Base-by-base conservation (phyloP, 2,888 invertebrate genomes). In the Cryptophagus acutangulus region DNA sequence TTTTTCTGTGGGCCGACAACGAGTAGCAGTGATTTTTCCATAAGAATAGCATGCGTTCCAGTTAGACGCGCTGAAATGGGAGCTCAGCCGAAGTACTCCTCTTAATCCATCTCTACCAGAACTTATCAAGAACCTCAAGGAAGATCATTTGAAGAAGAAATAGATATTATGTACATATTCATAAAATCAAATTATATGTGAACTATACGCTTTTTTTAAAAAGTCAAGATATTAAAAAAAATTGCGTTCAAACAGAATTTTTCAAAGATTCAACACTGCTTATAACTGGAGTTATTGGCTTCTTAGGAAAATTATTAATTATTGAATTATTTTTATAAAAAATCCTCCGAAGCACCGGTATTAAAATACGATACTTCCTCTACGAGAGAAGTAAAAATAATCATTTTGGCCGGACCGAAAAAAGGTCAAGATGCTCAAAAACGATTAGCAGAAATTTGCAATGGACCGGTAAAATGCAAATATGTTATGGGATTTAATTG, bases 21-120 rank as follows among this genome's bases (percentile, higher is more conserved):
- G 65, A 33, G 53, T 73, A 1, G 57, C 73, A 3, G 59, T 66
- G 2, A 61, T 69, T 18, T 49, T 74, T 28, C 73, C 75, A 0
- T 71, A 73, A 55, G 63, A 48, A 2, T 1, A 14, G 4, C 20
- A 56, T 15, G 61, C 61, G 2, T 45, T 48, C 39, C 57, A 58
- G 17, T 61, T 61, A 45, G 58, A 49, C 54, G 46, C 2, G 51
- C 58, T 43, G 4, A 67, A 66, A 54, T 57, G 67, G 45, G 68
- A 68, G 47, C 66, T 66, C 42, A 55, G 59, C 2, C 63, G 66
- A 1, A 55, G 67, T 12, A 49, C 63, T 3, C 56, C 55, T 35
- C 39, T 51, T 13, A 54, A 55, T 12, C 63, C 67, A 2, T 46
- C 59, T 5, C 67, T 67, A 5, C 57, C 64, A 2, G 65, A 63